Base-by-base conservation (phyloP, 2,888 invertebrate species). In the Periphyllus acericola region DNA sequence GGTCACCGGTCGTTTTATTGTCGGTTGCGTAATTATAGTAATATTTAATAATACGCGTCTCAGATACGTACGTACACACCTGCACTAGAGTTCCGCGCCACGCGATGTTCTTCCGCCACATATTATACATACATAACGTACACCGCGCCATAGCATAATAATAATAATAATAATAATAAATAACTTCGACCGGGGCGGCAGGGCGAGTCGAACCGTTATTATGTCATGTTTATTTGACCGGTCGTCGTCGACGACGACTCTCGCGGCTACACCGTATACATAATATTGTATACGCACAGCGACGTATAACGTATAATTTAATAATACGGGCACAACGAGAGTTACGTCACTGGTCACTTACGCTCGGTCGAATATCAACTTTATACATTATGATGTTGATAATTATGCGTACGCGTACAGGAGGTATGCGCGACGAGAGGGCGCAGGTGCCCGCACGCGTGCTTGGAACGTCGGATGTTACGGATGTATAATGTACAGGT, bases 21-120 rank as follows among this genome's bases (percentile, higher is more conserved):
- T 25, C 52, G 5, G 71, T 85, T 85, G 78, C 85, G 78, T 71
- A 78, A 84, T n/a, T n/a, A n/a, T n/a, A 29, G 3, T 72, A 34
- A 46, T 71, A 46, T 34, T 46, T 14, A 29, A 68, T 32, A 71
- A 32, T 29, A 71, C 17, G 17, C 25, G 11, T 2, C 4, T 3
- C 6, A n/a, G n/a, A 21, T n/a, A n/a, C n/a, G 11, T 68, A 29
- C 29, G 55, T 55, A 25, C 29, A 36, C 25, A n/a, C 32, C 40
- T 29, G 8, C 25, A 55, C 60, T 74, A 32, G 66, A 40, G 84
- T 60, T 60, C 76, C 75, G 66, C 78, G 40, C 32, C 52, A 60
- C 74, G 66, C 52, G 68, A 85, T 68, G 78, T 85, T 66, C 75
- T 83, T 83, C 83, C 83, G 83, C 83, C 71, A 46, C 25, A 34